Base-by-base conservation (phyloP, 2,888 invertebrate species). In the Sphecodes monilicornis region DNA sequence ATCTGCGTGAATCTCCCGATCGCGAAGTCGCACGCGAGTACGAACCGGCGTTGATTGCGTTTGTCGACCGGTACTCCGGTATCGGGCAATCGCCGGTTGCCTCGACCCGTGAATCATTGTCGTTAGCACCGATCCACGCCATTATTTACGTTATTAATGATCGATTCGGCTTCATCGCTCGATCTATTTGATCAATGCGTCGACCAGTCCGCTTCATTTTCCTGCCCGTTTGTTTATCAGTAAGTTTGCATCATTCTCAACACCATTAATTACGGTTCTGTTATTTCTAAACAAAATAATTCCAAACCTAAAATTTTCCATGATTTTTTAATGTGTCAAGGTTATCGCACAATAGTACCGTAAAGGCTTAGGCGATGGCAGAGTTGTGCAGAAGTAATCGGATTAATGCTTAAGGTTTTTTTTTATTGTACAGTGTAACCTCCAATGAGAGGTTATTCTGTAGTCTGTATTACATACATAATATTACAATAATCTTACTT, bases 61-160 rank as follows among this genome's bases (percentile, higher is more conserved):
- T 81, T 54, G 50, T 72, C 69, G 46, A 50, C 50, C 22, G 50
- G 66, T 18, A 64, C 32, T 32, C 71, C 66, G 73, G 41, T 75
- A 74, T 75, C 57, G 60, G 66, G 13, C 73, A 41, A 86, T 82
- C 82, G 75, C 26, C 64, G 73, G 10, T 66, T 73, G 46, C 76
- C 57, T 32, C 72, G 75, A 71, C 26, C 64, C 78, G 77, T 86
- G 86, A 86, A 86, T 87, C 82, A 86, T 81, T 83, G 81, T 86
- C 86, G 74, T 86, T 84, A 82, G 76, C 78, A 26, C 54, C 81
- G 86, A 86, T 83, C 86, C 79, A 71, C 71, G 77, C 54, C 18
- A 78, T 74, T 72, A 72, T 80, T 57, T 76, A 50, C 16, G 66
- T 69, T 57, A 76, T 78, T 82, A 79, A 77, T 50, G 82, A 80